Evolutionary conservation across 1,140 invertebrate genomes (phyloP).

Genomic region (Maniola jurtina): DNA sequence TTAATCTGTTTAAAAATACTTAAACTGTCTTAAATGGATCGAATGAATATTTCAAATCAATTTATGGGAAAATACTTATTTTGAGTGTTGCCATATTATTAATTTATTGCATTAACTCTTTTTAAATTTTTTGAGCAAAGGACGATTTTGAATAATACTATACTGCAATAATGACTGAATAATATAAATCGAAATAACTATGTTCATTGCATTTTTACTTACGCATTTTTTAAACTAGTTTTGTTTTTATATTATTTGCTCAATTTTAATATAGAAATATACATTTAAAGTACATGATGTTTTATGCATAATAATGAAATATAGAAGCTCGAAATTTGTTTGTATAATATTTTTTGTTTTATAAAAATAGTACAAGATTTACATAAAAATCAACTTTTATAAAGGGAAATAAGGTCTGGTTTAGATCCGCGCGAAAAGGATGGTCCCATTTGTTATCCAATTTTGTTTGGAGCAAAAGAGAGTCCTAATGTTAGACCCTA

Average conservation of each 20-base stretch:
- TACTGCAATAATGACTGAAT: constrained; percentile 24
- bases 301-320: constrained; percentile 15
- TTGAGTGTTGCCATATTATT: constrained; percentile 2
- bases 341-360: constrained; percentile 16
- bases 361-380: constrained; percentile 28
- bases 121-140: not conserved
- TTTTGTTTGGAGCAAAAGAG: too few species aligned
- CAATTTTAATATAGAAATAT: constrained; percentile 33
- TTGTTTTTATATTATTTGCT: constrained; percentile 32
- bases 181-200: constrained; percentile 18
- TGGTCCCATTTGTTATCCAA: constrained; percentile 10
- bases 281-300: not conserved
- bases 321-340: constrained; percentile 24
- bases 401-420: constrained; percentile 27
- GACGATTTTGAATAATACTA: not conserved
- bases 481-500: too few species aligned
- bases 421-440: constrained; percentile 1
- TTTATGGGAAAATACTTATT: constrained; percentile 4
- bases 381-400: not conserved
- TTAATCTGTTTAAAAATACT: too few species aligned
- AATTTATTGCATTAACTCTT: not conserved
- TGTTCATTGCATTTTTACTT: constrained; percentile 25
- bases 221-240: constrained; percentile 32
- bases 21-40: not conserved
- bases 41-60: not conserved